Evolutionary conservation across 1,140 invertebrate genomes (phyloP).

Genomic region (Drosophila baimaii): DNA sequence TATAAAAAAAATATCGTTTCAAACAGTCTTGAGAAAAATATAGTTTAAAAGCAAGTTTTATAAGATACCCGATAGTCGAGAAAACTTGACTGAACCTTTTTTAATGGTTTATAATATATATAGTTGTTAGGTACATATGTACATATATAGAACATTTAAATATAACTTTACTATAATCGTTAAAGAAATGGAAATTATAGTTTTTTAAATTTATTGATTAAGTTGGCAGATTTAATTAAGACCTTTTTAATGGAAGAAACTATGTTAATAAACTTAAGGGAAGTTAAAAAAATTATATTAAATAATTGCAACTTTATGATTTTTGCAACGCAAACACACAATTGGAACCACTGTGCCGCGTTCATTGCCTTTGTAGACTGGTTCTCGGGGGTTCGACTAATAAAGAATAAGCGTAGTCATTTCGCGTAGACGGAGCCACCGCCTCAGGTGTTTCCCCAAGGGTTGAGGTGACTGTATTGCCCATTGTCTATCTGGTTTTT

Average conservation of each 20-base stretch:
- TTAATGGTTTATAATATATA: no score
- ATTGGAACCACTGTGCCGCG: constrained; percentile 22
- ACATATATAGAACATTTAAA: no score
- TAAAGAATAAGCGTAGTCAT: constrained; percentile 65
- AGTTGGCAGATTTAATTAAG: not conserved
- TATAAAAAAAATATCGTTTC: not conserved
- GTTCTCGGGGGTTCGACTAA: constrained; percentile 52
- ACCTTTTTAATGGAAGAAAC: not conserved
- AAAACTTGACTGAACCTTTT: no score
- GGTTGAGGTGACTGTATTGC: constrained; percentile 36
- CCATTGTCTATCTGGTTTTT: constrained; percentile 62
- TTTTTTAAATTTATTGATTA: not conserved
- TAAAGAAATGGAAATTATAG: no score
- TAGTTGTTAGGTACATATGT: no score
- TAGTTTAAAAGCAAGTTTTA: no score
- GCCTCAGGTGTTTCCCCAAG: constrained; percentile 74
- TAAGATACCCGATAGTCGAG: no score
- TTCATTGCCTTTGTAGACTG: constrained; percentile 62
- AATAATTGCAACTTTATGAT: not conserved
- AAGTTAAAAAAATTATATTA: not conserved
- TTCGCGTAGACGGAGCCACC: constrained; percentile 47
- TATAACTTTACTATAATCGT: no score
- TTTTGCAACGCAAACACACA: not conserved
- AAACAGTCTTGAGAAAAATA: no score
- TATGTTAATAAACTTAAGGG: not conserved